phyloP scores from a whole-genome alignment of 2,113 vertebrate genomes.

The Antennarius striatus region DNA sequence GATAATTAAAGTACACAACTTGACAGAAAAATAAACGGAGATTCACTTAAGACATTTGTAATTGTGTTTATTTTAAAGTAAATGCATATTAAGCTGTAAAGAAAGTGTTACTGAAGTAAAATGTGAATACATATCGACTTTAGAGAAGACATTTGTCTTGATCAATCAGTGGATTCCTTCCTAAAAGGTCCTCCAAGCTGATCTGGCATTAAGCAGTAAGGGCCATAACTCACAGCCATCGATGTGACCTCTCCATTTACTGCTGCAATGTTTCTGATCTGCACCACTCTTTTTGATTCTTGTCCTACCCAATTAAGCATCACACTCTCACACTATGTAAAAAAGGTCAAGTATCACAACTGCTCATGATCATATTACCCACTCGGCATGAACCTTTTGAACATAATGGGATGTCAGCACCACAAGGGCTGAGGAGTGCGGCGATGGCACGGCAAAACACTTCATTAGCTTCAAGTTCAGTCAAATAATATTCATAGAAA shows the following conservation, averaged over 20 bases:
- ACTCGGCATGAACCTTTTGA: constrained; percentile 31
- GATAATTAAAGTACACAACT: too few relatives aligned
- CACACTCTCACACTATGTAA: constrained; percentile 31
- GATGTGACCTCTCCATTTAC: constrained; percentile 39
- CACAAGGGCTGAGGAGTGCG: constrained; percentile 6
- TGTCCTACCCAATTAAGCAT: constrained; percentile 35
- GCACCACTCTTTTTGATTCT: constrained; percentile 22
- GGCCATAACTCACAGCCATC: constrained; percentile 29
- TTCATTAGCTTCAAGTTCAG: constrained; percentile 6
- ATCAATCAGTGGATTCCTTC: not conserved
- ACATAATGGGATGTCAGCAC: constrained; percentile 16
- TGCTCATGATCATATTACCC: constrained; percentile 40
- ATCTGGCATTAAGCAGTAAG: not conserved
- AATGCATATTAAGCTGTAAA: too few relatives aligned
- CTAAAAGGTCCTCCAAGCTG: not conserved
- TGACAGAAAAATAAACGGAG: too few relatives aligned
- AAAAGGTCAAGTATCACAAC: constrained; percentile 56
- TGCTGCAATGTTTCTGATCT: constrained; percentile 28
- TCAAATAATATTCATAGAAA: not conserved
- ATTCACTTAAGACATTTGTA: too few relatives aligned
- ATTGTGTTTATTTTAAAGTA: too few relatives aligned
- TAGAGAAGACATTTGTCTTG: too few relatives aligned
- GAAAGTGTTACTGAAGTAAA: too few relatives aligned
- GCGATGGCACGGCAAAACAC: not conserved
- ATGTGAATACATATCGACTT: too few relatives aligned